phyloP scores from a whole-genome alignment of 2,797 vertebrate genomes.

The Enteromius anoplus region DNA sequence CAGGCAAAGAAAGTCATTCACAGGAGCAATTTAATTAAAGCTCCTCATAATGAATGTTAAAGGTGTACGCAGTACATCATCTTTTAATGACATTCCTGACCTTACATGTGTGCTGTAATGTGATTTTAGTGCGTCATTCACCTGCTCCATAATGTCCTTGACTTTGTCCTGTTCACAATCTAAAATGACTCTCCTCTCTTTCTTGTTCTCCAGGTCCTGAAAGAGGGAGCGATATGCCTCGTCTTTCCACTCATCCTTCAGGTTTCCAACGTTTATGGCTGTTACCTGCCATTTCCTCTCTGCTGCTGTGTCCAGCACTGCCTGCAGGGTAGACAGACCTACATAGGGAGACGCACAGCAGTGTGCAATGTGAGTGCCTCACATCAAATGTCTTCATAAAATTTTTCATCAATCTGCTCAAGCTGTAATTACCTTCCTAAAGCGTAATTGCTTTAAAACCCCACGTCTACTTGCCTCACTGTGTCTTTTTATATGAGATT shows the following conservation, averaged over 20 bases:
- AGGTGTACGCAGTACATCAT: slow-evolving; percentile 31
- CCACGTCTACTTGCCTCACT: slow-evolving; percentile 1
- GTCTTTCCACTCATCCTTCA: slow-evolving; percentile 96
- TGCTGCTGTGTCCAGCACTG: slow-evolving; percentile 92
- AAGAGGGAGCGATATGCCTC: slow-evolving; percentile 95
- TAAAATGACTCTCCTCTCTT: slow-evolving; percentile 91
- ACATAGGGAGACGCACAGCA: slow-evolving; percentile 27
- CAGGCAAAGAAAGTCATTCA: neutral
- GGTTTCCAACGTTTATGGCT: slow-evolving; percentile 95
- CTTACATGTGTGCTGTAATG: slow-evolving; percentile 16
- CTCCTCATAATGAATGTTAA: slow-evolving; percentile 21
- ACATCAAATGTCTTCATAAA: slow-evolving; percentile 36
- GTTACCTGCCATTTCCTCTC: slow-evolving; percentile 97
- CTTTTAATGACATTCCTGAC: slow-evolving; percentile 16
- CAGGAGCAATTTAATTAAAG: slow-evolving; percentile 42
- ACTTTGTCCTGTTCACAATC: slow-evolving; percentile 98
- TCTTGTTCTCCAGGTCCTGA: slow-evolving; percentile 94
- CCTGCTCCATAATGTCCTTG: slow-evolving; percentile 97
- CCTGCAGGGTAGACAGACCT: slow-evolving; percentile 94
- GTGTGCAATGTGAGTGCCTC: neutral
- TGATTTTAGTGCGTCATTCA: slow-evolving; percentile 59
- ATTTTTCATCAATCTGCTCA: neutral
- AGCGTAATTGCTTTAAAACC: slow-evolving; percentile 22
- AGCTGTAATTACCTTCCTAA: slow-evolving; percentile 44
- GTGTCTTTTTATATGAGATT: slow-evolving; percentile 41